phyloP scores from a whole-genome alignment of 2,797 vertebrate species.

The Petrocephalus sullivani region DNA sequence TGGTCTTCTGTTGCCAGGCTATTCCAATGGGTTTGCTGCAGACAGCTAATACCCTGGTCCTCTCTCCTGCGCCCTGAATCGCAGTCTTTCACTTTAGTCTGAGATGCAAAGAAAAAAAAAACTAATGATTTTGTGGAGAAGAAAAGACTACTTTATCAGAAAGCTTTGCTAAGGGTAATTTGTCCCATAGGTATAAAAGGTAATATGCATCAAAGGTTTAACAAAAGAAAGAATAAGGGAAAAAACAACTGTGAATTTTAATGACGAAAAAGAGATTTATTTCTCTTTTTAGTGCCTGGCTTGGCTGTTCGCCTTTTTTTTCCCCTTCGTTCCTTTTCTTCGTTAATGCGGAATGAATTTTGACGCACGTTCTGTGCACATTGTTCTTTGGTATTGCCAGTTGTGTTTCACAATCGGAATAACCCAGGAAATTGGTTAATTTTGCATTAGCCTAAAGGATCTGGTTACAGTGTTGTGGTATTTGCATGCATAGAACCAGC shows the following conservation, averaged over 20 bases:
- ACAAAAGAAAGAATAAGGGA: background rate
- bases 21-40: background rate
- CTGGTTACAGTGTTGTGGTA: background rate
- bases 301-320: background rate
- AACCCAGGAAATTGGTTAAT: background rate
- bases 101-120: background rate
- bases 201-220: conserved; percentile 1
- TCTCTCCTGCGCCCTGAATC: background rate
- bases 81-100: background rate
- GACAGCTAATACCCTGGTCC: background rate
- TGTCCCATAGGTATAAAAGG: background rate
- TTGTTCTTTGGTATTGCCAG: background rate
- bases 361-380: background rate
- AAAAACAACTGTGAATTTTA: background rate
- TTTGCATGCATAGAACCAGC: background rate
- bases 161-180: background rate
- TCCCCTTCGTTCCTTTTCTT: background rate
- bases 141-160: background rate
- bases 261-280: conserved; percentile 7
- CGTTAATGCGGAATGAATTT: background rate
- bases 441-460: background rate
- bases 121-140: background rate
- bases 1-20: background rate
- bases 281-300: background rate
- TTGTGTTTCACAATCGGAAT: background rate